Evolutionary conservation across 2,888 invertebrate genomes (phyloP).

Genomic region (Cryptocheilus praepositus): DNA sequence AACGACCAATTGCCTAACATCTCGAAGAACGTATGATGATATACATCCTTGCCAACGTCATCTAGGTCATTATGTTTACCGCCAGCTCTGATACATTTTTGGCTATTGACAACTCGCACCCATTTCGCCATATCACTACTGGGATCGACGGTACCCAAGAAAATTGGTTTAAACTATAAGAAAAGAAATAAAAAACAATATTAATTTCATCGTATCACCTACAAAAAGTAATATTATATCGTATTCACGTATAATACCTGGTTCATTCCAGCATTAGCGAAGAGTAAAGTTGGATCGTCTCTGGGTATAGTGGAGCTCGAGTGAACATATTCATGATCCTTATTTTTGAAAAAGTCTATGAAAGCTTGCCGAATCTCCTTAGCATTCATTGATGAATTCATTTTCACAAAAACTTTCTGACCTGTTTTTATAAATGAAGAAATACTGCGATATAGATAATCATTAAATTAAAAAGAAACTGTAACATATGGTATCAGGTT

Average conservation of each 20-base stretch:
- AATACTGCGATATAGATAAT: neutral
- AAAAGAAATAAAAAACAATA: conserved; percentile 34
- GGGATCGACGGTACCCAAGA: conserved; percentile 96
- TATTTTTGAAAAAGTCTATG: conserved; percentile 92
- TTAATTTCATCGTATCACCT: neutral
- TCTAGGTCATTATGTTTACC: conserved; percentile 99
- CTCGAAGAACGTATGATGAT: conserved; percentile 99
- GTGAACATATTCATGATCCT: conserved; percentile 95
- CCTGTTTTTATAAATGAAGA: conserved; percentile 10
- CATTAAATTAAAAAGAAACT: neutral
- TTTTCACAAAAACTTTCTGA: neutral
- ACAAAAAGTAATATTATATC: neutral
- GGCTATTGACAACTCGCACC: conserved; percentile 93
- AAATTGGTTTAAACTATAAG: conserved; percentile 94
- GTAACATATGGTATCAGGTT: conserved; percentile 39
- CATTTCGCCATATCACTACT: conserved; percentile 96
- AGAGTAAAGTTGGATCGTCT: conserved; percentile 98
- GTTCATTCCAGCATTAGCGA: conserved; percentile 99
- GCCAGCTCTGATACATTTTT: conserved; percentile 99
- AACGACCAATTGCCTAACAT: conserved; percentile 99
- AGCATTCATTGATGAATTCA: conserved; percentile 78
- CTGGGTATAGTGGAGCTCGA: conserved; percentile 98
- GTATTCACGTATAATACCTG: conserved; percentile 79
- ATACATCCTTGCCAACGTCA: conserved; percentile 99
- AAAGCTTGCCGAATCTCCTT: conserved; percentile 90